phyloP scores from a whole-genome alignment of 1,140 invertebrate genomes.

The Steinernema feltiae region DNA sequence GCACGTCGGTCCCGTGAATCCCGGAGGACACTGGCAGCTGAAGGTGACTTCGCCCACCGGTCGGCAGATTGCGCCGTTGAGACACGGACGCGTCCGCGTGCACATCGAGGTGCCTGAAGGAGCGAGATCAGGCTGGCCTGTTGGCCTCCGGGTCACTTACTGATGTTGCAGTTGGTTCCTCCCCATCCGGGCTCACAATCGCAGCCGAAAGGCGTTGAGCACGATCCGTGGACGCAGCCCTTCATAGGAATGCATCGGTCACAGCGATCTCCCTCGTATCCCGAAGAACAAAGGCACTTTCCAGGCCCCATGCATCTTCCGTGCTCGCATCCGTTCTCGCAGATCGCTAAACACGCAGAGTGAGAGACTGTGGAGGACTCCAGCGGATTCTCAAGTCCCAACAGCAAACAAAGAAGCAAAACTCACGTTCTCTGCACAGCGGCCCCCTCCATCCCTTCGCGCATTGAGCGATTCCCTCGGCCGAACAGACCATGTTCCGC shows the following conservation, averaged over 20 bases:
- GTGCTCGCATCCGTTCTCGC: neutral
- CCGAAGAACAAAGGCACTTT: conserved; percentile 16
- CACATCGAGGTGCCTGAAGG: neutral
- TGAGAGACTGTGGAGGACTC: neutral
- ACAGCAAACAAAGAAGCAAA: neutral
- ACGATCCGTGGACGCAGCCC: conserved; percentile 3
- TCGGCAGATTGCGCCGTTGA: neutral
- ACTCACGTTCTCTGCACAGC: conserved; percentile 3
- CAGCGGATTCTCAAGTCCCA: neutral
- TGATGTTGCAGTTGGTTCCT: neutral
- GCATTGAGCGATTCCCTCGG: neutral
- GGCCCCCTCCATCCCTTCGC: neutral
- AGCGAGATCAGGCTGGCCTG: neutral
- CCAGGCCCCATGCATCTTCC: neutral
- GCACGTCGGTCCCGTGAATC: neutral
- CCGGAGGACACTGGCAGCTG: neutral
- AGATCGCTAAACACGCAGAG: neutral
- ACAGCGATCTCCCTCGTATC: conserved; percentile 56
- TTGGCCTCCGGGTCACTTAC: neutral
- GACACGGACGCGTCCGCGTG: neutral
- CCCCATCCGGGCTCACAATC: neutral
- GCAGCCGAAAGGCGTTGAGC: neutral
- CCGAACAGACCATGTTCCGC: neutral
- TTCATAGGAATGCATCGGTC: conserved; percentile 4
- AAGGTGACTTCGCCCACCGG: neutral